phyloP scores from a whole-genome alignment of 2,888 invertebrate species.

The Mimumesa dahlbomi region DNA sequence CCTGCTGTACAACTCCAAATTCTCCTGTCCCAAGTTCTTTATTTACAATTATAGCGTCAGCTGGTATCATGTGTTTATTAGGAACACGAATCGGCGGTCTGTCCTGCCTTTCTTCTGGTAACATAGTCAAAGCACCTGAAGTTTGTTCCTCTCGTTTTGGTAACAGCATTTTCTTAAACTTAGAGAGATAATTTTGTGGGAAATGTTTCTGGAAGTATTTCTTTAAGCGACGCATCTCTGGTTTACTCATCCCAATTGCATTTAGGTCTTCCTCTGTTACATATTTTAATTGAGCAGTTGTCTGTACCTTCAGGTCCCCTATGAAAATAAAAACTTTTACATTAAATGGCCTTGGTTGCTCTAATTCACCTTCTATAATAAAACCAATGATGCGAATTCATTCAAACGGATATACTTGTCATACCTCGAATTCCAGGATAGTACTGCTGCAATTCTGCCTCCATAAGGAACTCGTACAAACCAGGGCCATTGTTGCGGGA shows the following conservation, averaged over 20 bases:
- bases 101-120: constrained; percentile 78
- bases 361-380: too few relatives aligned
- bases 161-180: constrained; percentile 91
- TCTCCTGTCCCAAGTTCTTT: constrained; percentile 98
- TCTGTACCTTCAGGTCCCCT: constrained; percentile 91
- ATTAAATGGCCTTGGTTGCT: too few relatives aligned
- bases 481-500: constrained; percentile 83
- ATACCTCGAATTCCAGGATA: constrained; percentile 82
- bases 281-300: constrained; percentile 94
- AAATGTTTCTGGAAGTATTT: constrained; percentile 97
- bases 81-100: constrained; percentile 83
- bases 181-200: constrained; percentile 95
- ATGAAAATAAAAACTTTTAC: not conserved
- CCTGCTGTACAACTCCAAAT: constrained; percentile 99
- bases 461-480: constrained; percentile 94
- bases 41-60: constrained; percentile 95
- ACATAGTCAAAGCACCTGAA: constrained; percentile 72
- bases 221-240: constrained; percentile 96
- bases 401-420: too few relatives aligned
- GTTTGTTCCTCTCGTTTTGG: constrained; percentile 81
- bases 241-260: constrained; percentile 95
- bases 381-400: too few relatives aligned
- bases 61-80: constrained; percentile 91
- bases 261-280: constrained; percentile 95
- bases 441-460: constrained; percentile 97